Base-by-base conservation (phyloP, 1,140 invertebrate species). In the Drosophila yakuba region DNA sequence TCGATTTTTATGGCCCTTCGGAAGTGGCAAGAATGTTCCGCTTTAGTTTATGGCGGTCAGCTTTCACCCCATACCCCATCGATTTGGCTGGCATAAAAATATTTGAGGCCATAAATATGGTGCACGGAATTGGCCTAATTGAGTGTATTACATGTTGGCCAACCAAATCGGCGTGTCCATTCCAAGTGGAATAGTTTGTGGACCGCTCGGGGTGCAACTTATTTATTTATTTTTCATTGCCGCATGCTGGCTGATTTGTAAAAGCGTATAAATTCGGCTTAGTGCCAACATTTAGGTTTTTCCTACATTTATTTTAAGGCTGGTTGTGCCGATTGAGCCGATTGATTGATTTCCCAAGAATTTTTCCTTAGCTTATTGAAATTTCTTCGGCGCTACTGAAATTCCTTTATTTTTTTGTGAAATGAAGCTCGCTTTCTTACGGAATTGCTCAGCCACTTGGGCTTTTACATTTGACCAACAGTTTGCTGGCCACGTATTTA, bases 71-170 rank as follows among this genome's bases (percentile, higher is more conserved):
- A 44, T 47, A 45, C 56, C 63, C 44, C 64, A 44, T 47, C 44
- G 52, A 39, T 14, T 48, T 43, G 20, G 57, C 60, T 39, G 68
- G 67, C 81, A 79, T 82, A 76, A 76, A 86, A 86, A 83, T 88
- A 86, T 86, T 83, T 82, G 58, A 43, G 79, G 62, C 64, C 71
- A 86, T 88, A 88, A 86, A 86, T 86, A 88, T 79, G 79, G 62
- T 44, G 64, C 71, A 60, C 62, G 41, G 81, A 61, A 86, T 88
- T 86, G 83, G 75, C 75, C 83, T 86, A 86, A 86, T 86, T 86
- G 83, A 76, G 79, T 88, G 83, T 78, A 88, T 76, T 76, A 73
- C 82, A 86, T 78, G 69, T 85, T 74, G 55, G 47, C 60, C 75
- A 74, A 59, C 59, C 62, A 39, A 64, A 72, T 62, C 44, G 20